Evolutionary conservation across 2,888 invertebrate genomes (phyloP).

Genomic region (Spialia ferax): DNA sequence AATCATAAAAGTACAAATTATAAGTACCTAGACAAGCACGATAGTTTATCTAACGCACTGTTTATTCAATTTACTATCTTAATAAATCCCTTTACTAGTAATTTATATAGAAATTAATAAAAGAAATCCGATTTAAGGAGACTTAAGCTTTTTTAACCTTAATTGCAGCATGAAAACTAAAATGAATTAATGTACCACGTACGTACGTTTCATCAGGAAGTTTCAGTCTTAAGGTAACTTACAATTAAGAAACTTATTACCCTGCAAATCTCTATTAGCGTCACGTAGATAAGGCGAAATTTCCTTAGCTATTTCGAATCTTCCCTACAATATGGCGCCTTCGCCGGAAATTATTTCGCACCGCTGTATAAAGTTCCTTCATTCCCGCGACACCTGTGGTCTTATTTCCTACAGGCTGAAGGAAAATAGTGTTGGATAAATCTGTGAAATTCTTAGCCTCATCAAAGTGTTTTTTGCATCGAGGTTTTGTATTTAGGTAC

Average conservation of each 20-base stretch:
- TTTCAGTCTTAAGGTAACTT: constrained; percentile 11
- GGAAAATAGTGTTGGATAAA: constrained; percentile 3
- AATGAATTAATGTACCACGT: background rate
- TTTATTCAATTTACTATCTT: no score
- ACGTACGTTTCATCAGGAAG: background rate
- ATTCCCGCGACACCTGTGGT: background rate
- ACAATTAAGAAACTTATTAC: constrained; percentile 17
- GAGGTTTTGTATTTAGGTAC: background rate
- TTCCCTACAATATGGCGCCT: constrained; percentile 13
- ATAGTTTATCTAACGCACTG: no score
- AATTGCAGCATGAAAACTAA: background rate
- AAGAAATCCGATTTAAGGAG: no score
- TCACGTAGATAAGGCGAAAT: constrained; percentile 11
- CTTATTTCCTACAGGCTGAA: background rate
- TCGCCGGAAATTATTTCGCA: constrained; percentile 12
- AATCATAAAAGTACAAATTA: no score
- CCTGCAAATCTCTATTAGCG: constrained; percentile 16
- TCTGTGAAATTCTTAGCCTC: background rate
- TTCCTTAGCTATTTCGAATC: constrained; percentile 3
- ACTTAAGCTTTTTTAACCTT: no score
- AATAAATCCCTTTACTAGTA: no score
- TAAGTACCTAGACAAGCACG: no score
- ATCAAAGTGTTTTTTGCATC: background rate
- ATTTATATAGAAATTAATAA: no score
- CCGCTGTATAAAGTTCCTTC: constrained; percentile 17